Evolutionary conservation across 2,797 vertebrate species (phyloP).

Genomic region (Anas bahamensis): DNA sequence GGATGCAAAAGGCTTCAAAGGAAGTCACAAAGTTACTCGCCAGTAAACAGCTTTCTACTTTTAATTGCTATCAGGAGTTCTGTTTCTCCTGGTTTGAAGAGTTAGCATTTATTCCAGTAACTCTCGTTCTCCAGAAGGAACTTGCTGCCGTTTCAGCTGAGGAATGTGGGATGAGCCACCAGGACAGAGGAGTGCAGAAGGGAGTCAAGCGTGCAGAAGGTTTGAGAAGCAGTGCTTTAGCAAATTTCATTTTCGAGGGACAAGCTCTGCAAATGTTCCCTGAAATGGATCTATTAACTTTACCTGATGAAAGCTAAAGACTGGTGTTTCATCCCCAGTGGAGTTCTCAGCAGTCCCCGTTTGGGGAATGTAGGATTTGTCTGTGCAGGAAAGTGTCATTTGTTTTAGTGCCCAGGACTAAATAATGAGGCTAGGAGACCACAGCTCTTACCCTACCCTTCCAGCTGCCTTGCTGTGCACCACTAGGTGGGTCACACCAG

Average conservation of each 20-base stretch:
- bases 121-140: conserved; percentile 28
- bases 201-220: background rate
- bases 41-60: conserved; percentile 34
- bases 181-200: background rate
- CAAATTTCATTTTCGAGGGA: background rate
- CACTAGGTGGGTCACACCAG: background rate
- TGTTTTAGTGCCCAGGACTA: background rate
- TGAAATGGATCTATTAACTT: background rate
- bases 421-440: background rate
- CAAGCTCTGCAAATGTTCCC: background rate
- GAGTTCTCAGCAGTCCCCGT: background rate
- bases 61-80: conserved; percentile 10
- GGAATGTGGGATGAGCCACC: conserved; percentile 32
- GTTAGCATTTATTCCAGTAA: conserved; percentile 33
- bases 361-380: background rate
- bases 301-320: background rate
- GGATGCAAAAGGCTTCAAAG: conserved; percentile 45
- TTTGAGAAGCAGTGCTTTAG: background rate
- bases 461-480: background rate
- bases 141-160: background rate
- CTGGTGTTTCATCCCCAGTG: background rate
- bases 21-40: conserved; percentile 26
- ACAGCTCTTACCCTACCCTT: background rate
- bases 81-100: conserved; percentile 34
- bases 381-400: background rate